Base-by-base conservation (phyloP, 2,888 invertebrate species). In the Heliconius ethilla region DNA sequence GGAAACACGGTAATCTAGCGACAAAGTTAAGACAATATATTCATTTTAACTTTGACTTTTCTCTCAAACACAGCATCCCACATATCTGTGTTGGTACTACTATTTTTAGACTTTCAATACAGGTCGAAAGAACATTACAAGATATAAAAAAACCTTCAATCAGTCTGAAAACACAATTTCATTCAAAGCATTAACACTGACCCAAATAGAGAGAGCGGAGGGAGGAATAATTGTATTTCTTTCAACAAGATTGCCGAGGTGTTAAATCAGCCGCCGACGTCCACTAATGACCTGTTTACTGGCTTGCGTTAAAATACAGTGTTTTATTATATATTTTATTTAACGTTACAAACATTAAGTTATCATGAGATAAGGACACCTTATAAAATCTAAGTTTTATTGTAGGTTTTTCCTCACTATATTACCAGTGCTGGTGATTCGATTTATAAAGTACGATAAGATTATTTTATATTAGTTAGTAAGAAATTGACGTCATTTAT, bases 151-250 rank as follows among this genome's bases (percentile, higher is more conserved):
- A 51, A 15, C 6, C 67, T 67, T 55, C 40, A 66, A 40, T 59
- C 59, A 40, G n/a, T 67, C 15, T 45, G 62, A 73, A 59, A 67
- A 73, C 40, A 65, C 59, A 67, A 67, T 67, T 77, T 62, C 65
- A 67, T 27, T 66, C 15, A 77, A 77, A 40, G 73, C 73, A 63
- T 69, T 63, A 73, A 67, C 77, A 74, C 55, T 73, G 77, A 77
- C 77, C 73, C 29, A 67, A 67, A 73, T 77, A 73, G 70, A 72
- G 65, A 73, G 65, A 73, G 65, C 62, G 62, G 45, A 25, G 33
- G 51, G 66, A 22, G 70, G 55, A 66, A 72, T 78, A 78, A 78
- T 78, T 75, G 63, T 70, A 70, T 78, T 78, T 75, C 78, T 78
- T 78, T 75, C 75, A 75, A 73, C 70, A 40, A 75, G 75, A 75